Base-by-base conservation (phyloP, 2,797 vertebrate genomes). In the Eremophila alpestris region DNA sequence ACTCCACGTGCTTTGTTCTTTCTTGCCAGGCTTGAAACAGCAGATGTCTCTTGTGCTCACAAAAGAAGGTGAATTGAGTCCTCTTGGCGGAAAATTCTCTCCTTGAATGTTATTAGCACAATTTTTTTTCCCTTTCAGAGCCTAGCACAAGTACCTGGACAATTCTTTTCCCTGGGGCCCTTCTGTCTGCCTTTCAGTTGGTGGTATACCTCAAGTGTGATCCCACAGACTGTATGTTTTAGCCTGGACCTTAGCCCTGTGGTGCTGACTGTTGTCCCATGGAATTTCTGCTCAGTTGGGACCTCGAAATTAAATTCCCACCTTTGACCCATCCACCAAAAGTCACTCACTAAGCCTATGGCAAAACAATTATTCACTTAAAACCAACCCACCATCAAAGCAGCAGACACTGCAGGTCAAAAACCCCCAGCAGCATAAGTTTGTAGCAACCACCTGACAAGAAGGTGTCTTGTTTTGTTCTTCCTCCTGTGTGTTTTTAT, bases 121-220 rank as follows among this genome's bases (percentile, higher is more conserved):
- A 5, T 4, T 63, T 81, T 82, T 82, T 75, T 84, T 49, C 32
- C 32, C 8, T 83, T 76, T n/a, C 41, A 91, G 45, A 80, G 58
- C 11, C 19, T 54, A 23, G 46, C 54, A 56, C 16, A 34, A 58
- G 7, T 45, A n/a, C 21, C 30, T 36, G 38, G 51, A 45, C 38
- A 45, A 26, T 41, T 76, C 8, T 70, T 34, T 90, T 77, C 40
- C 49, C 34, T 1, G 0, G 18, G 12, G 13, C 5, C 26, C 26
- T 89, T 74, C 70, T 49, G 32, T 48, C 58, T 85, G 52, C 52
- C 38, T 83, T 91, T 40, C 41, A 51, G 17, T 1, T 60, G 38
- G 43, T 5, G 1, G 17, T 46, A 15, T 16, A 63, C 2, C 2
- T 38, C n/a, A 32, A 54, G 13, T 2, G 2, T 0, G 1, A 51